Base-by-base conservation (phyloP, 1,140 invertebrate species). In the Archegozetes longisetosus region DNA sequence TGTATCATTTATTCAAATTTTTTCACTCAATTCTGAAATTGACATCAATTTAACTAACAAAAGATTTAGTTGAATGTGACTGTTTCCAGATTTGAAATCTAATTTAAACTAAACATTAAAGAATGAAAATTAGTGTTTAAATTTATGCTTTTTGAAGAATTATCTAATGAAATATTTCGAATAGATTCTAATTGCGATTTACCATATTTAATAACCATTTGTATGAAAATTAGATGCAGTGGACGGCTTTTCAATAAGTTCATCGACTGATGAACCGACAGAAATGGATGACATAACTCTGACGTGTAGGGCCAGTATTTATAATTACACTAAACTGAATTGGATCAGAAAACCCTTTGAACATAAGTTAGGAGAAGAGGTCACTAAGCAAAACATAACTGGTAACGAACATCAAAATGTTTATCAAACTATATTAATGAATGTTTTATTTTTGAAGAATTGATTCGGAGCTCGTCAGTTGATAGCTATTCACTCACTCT, bases 291-390 rank as follows among this genome's bases (percentile, higher is more conserved):
- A 48, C 40, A 58, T 65, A 6, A 52, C 54, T 17, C n/a, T 67
- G 12, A 57, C 40, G 12, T 67, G 66, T 53, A 58, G 57, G 53
- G 66, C 63, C 2, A 65, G 59, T 27, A 46, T 61, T 23, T 65
- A 55, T 32, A 62, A 66, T 12, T 67, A 62, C 49, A 60, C 26
- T 6, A 25, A 48, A n/a, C 20, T 67, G 1, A 14, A 48, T 3
- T 67, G 66, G 66, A 28, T 58, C 22, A 58, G 12, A 20, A 53
- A 22, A 28, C 27, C 23, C 3, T n/a, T 17, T 13, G 46, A 48
- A 9, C 17, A 40, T 40, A 40, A 40, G 17, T 9, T 40, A 9
- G 17, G 6, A 40, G 32, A 40, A 6, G 17, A 6, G 32, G 17
- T 9, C 17, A 17, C 6, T 40, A 40, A 9, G 17, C 32, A 40